phyloP scores from a whole-genome alignment of 2,888 invertebrate genomes.

The Eretmocerus hayati region DNA sequence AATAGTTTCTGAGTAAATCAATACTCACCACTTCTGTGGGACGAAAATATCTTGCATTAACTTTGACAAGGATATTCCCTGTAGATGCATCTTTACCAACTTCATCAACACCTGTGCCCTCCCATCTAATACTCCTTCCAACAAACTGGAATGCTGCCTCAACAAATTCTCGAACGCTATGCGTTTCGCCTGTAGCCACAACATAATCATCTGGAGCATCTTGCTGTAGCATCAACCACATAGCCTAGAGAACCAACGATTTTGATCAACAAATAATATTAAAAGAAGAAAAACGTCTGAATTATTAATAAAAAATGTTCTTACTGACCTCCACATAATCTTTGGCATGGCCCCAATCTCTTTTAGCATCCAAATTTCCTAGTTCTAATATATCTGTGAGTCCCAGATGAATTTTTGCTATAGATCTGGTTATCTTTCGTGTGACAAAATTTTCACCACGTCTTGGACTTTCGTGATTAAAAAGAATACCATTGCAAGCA shows the following conservation, averaged over 20 bases:
- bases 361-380: slow-evolving; percentile 88
- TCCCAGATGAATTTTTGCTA: slow-evolving; percentile 91
- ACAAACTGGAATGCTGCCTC: slow-evolving; percentile 82
- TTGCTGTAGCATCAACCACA: slow-evolving; percentile 99
- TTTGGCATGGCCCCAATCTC: slow-evolving; percentile 98
- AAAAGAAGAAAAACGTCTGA: too few species aligned
- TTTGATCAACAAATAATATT: background rate
- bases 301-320: background rate
- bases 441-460: slow-evolving; percentile 98
- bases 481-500: slow-evolving; percentile 92
- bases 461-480: slow-evolving; percentile 94
- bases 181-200: slow-evolving; percentile 90
- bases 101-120: slow-evolving; percentile 78
- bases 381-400: slow-evolving; percentile 79
- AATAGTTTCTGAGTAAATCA: slow-evolving; percentile 4
- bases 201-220: slow-evolving; percentile 91
- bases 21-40: slow-evolving; percentile 90
- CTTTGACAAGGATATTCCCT: slow-evolving; percentile 73
- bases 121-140: slow-evolving; percentile 77
- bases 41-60: slow-evolving; percentile 92
- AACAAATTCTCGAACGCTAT: slow-evolving; percentile 95
- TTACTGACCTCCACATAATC: slow-evolving; percentile 87
- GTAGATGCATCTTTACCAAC: slow-evolving; percentile 60
- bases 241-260: slow-evolving; percentile 59
- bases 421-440: slow-evolving; percentile 92